Base-by-base conservation (phyloP, 2,113 vertebrate species). In the Pelecanus crispus region DNA sequence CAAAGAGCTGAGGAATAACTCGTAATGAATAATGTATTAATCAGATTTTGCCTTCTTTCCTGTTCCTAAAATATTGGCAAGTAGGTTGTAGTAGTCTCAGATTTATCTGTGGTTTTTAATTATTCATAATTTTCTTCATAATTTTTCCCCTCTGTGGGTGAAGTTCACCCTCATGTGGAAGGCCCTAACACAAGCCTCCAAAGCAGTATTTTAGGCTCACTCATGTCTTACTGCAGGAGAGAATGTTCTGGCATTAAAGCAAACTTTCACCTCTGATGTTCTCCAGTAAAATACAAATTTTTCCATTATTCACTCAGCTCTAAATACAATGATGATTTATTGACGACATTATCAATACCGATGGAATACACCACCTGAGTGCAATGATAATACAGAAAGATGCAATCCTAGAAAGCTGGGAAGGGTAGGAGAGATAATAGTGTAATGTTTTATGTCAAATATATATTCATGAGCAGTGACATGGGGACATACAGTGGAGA, bases 121-220 rank as follows among this genome's bases (percentile, higher is more conserved):
- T 94, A 91, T 95, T 91, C 73, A 71, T 87, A 1, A 63, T 90
- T 90, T 94, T 93, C 62, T 95, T 80, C 79, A 59, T 70, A 28
- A 62, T 74, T 83, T 91, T 91, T 91, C 66, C 34, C 20, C 85
- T 92, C 74, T 0, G 6, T 92, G 47, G 63, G n/a, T 94, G 92
- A 88, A 93, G 74, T 92, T 96, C 84, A 95, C 55, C 63, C 75
- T 95, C 75, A 9, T 65, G 80, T 81, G 80, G 80, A 96, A 88
- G 61, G 26, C 49, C 92, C 42, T 78, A 44, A 18, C 75, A 52
- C 0, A 14, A 83, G 42, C 28, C 63, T 72, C 38, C 59, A 90
- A 81, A 83, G 49, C 29, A 78, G 10, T n/a, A 38, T 75, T 93
- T 80, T 24, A 81, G 67, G 29, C 90, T 61, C 32, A 31, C 55